A percentile compares a stretch with the other conserved stretches of the same genome.
Conservation (phyloP, 2,888 invertebrate genomes). For the Trichopria drosophilae region DNA sequence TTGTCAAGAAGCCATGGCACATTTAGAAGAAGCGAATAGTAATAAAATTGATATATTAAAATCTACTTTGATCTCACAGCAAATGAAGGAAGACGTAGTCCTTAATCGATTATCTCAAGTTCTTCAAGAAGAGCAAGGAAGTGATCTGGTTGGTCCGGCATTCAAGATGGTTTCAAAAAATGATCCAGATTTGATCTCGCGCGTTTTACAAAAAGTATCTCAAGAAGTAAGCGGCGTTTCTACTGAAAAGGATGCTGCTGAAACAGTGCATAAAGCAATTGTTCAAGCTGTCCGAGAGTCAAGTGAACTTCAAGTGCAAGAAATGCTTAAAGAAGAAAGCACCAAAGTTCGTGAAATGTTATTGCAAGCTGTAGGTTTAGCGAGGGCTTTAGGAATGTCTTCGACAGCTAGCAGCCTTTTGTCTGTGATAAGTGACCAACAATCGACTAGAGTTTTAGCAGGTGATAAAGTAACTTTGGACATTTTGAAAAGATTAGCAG, state of each 20-base stretch:
- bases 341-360: slow-evolving; percentile 59
- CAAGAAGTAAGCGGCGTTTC: slow-evolving; percentile 65
- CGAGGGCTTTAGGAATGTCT: slow-evolving; percentile 70
- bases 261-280: slow-evolving; percentile 70
- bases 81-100: slow-evolving; percentile 63
- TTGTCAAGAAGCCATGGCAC: slow-evolving; percentile 46
- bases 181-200: slow-evolving; percentile 65
- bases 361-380: slow-evolving; percentile 70
- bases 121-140: slow-evolving; percentile 61
- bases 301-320: slow-evolving; percentile 64
- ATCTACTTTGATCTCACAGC: slow-evolving; percentile 62
- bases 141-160: slow-evolving; percentile 66
- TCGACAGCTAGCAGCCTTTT: slow-evolving; percentile 65
- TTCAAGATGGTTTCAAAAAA: slow-evolving; percentile 69
- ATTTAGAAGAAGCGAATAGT: slow-evolving; percentile 45
- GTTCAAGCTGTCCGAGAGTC: slow-evolving; percentile 68
- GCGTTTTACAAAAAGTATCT: slow-evolving; percentile 66
- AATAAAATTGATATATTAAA: slow-evolving; percentile 69
- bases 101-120: slow-evolving; percentile 68
- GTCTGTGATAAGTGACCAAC: slow-evolving; percentile 62
- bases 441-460: slow-evolving; percentile 63
- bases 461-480: slow-evolving; percentile 66
- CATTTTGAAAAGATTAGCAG: slow-evolving; percentile 70
- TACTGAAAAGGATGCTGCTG: slow-evolving; percentile 68
- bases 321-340: slow-evolving; percentile 61